Evolutionary conservation across 2,888 invertebrate genomes (phyloP).

Genomic region (Zonitis immaculata): DNA sequence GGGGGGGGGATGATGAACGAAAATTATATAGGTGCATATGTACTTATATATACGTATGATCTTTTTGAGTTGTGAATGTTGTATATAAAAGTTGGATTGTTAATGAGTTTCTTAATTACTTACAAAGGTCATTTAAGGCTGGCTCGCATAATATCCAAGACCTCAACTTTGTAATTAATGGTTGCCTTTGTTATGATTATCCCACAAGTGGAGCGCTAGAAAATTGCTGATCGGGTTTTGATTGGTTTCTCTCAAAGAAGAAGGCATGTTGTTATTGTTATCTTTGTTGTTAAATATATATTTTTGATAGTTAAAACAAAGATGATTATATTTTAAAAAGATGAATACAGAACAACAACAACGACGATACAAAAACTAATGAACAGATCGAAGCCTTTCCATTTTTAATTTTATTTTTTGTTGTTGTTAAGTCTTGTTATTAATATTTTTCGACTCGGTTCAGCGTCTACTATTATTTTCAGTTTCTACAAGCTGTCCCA

Average conservation of each 20-base stretch:
- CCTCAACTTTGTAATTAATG: slow-evolving; percentile 45
- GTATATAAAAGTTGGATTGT: slow-evolving; percentile 30
- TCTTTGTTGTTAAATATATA: slow-evolving; percentile 14
- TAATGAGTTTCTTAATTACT: slow-evolving; percentile 46
- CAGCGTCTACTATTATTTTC: too few species aligned
- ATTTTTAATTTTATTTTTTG: slow-evolving; percentile 39
- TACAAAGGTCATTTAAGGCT: slow-evolving; percentile 38
- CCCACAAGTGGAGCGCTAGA: slow-evolving; percentile 45
- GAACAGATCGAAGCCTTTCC: slow-evolving; percentile 40
- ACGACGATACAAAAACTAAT: slow-evolving; percentile 41
- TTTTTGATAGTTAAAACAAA: slow-evolving; percentile 10
- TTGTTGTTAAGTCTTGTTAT: slow-evolving; percentile 26
- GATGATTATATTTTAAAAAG: slow-evolving; percentile 15
- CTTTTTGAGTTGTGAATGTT: slow-evolving; percentile 10
- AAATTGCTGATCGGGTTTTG: slow-evolving; percentile 46
- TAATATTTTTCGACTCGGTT: slow-evolving; percentile 41
- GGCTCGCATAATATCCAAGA: slow-evolving; percentile 35
- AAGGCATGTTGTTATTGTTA: slow-evolving; percentile 18
- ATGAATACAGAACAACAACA: too few species aligned
- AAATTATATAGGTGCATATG: too few species aligned
- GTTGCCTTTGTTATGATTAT: slow-evolving; percentile 47
- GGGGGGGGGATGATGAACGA: slow-evolving; percentile 2
- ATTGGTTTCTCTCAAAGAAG: slow-evolving; percentile 41
- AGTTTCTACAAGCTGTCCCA: too few species aligned
- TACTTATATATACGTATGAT: too few species aligned